phyloP scores from a whole-genome alignment of 2,797 vertebrate species.

The Periophthalmus magnuspinnatus region DNA sequence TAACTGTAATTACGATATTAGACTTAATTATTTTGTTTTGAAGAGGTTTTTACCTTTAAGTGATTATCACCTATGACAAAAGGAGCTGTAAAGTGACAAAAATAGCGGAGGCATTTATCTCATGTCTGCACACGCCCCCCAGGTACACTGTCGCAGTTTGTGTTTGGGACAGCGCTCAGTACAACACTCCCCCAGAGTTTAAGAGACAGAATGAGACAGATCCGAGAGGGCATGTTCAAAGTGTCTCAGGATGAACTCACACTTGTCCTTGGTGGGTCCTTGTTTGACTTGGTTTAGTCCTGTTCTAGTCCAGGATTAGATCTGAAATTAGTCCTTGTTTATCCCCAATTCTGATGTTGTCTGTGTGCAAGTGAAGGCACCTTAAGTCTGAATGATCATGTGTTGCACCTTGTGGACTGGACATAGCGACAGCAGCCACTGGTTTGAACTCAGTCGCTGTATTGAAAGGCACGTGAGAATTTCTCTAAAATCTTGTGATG shows the following conservation, averaged over 20 bases:
- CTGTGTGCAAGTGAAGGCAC: too few relatives aligned
- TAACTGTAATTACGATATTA: not conserved
- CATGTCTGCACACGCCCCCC: conserved; percentile 19
- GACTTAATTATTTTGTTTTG: not conserved
- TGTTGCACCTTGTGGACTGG: too few relatives aligned
- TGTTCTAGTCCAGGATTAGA: too few relatives aligned
- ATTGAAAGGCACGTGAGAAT: too few relatives aligned
- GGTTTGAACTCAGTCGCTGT: too few relatives aligned
- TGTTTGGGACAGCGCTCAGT: conserved; percentile 42
- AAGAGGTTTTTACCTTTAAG: not conserved
- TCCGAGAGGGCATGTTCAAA: conserved; percentile 36
- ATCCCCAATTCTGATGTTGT: too few relatives aligned
- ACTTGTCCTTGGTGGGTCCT: not conserved
- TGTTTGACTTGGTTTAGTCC: too few relatives aligned
- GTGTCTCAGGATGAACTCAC: not conserved
- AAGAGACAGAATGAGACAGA: conserved; percentile 43
- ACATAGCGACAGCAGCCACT: too few relatives aligned
- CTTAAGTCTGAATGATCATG: too few relatives aligned
- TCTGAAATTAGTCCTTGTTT: too few relatives aligned
- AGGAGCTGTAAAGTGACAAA: not conserved
- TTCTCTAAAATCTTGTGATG: too few relatives aligned
- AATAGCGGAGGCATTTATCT: conserved; percentile 33
- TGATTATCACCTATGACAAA: not conserved
- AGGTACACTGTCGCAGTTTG: conserved; percentile 28
- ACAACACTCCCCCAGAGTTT: conserved; percentile 42